phyloP scores from a whole-genome alignment of 1,140 invertebrate species.

The Notospermus geniculatus region DNA sequence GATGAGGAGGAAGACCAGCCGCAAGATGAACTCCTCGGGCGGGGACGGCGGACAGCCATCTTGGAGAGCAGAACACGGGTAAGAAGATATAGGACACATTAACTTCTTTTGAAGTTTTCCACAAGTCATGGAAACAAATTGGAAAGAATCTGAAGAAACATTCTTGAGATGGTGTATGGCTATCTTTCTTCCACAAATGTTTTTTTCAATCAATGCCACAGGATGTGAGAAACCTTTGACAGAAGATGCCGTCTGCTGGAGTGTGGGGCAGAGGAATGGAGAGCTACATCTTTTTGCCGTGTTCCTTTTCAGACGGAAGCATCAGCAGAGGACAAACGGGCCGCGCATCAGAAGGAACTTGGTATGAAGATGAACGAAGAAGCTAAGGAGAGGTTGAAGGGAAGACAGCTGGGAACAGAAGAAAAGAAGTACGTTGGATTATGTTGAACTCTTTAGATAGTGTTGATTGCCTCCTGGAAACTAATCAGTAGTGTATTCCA shows the following conservation, averaged over 20 bases:
- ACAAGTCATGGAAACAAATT: no score
- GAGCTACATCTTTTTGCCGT: no score
- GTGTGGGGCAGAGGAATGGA: no score
- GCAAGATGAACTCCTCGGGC: conserved; percentile 70
- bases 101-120: neutral
- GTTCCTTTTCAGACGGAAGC: conserved; percentile 72
- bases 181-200: neutral
- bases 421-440: conserved; percentile 78
- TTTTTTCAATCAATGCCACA: no score
- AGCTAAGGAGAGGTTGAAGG: conserved; percentile 85
- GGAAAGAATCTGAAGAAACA: no score
- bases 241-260: no score
- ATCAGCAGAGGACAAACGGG: conserved; percentile 94
- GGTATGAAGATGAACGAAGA: conserved; percentile 87
- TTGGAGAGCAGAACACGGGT: conserved; percentile 92
- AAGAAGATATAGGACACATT: conserved; percentile 22
- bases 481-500: neutral
- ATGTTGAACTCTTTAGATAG: no score
- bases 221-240: no score
- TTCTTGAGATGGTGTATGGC: no score
- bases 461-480: neutral
- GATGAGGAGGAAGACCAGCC: conserved; percentile 68
- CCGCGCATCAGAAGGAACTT: conserved; percentile 94
- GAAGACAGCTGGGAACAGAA: conserved; percentile 74
- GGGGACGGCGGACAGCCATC: conserved; percentile 89